Percentiles rank a stretch among this genome's conserved stretches.
These are phyloP conservation scores for Tetrao urogallus DNA, from an alignment of 2,113 vertebrate genomes.

Conservation along the genomic window DNA sequence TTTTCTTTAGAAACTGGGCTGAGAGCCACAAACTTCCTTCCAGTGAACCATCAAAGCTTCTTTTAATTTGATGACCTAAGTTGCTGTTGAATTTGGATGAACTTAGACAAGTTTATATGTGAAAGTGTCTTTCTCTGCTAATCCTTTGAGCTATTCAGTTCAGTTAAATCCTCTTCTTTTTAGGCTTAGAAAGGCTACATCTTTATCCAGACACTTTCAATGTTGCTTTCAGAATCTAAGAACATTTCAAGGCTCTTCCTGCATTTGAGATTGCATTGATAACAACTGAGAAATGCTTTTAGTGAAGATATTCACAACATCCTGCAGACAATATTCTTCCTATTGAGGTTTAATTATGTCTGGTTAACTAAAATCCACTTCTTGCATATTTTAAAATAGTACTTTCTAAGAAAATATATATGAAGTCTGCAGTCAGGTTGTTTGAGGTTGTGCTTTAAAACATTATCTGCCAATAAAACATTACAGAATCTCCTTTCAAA, in stretches of 20 bases:
- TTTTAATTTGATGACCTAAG: constrained; percentile 49
- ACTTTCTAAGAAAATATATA: not conserved
- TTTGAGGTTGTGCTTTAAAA: not conserved
- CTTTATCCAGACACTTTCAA: not conserved
- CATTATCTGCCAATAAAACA: not conserved
- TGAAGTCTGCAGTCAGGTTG: not conserved
- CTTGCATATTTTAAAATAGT: not conserved
- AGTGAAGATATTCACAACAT: not conserved
- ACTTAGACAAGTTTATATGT: constrained; percentile 29
- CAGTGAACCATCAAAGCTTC: constrained; percentile 42
- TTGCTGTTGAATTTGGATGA: constrained; percentile 57
- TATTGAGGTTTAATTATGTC: not conserved
- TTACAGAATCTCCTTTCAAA: not conserved
- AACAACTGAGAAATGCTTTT: not conserved
- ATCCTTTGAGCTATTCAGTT: constrained; percentile 37
- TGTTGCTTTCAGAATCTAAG: constrained; percentile 12
- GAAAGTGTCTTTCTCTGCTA: constrained; percentile 45
- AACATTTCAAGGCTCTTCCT: not conserved
- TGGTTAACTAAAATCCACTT: not conserved
- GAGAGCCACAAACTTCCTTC: constrained; percentile 40
- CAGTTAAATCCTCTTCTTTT: constrained; percentile 20
- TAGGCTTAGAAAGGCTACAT: constrained; percentile 9
- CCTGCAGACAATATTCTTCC: not conserved
- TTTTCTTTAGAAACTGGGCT: constrained; percentile 57
- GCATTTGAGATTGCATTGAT: not conserved